Base-by-base conservation (phyloP, 2,113 vertebrate genomes). In the Arothron firmamentum region DNA sequence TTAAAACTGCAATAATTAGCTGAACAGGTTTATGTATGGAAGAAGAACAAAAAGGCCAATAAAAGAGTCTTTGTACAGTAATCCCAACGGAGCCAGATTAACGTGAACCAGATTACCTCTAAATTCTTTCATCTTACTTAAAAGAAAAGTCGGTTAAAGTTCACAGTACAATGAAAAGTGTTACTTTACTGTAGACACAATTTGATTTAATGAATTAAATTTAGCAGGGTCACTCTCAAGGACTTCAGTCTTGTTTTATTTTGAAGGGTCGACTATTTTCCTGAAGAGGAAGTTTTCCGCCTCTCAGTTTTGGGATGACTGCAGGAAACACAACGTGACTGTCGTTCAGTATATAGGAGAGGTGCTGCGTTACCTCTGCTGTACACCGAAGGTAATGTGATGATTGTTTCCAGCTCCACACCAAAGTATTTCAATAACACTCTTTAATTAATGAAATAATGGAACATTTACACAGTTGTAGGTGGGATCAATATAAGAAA, bases 231-330 rank as follows among this genome's bases (percentile, higher is more conserved):
- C 1, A 31, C 5, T 65, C 53, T 45, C 11, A 2, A 11, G 2
- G 25, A 14, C 12, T 41, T 18, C 15, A 11, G 25, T 52, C 55
- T 42, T 64, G 23, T 42, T 25, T 68, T 51, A 25, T 56, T 48
- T 56, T 50, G 2, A 71, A 96, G 94, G 94, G 57, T 92, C 91
- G 14, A 94, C 93, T 18, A 41, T 95, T 5, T 82, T 92, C 70
- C 82, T 96, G 49, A 81, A 88, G 19, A 81, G 73, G 72, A 95
- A 89, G 86, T 97, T 97, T 87, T 97, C 94, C 70, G 92, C 93
- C 67, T 94, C 91, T 58, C 92, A 93, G 63, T 96, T 95, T 66
- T 96, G 94, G 94, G 93, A 93, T 12, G 94, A 97, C 61, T 96
- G 94, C 85, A 91, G 94, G 77, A 93, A 92, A 80, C 78, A 94